Evolutionary conservation across 2,888 invertebrate species (phyloP), one percentile per base, ranked within the genome.

Genomic region (Hypena proboscidalis): DNA sequence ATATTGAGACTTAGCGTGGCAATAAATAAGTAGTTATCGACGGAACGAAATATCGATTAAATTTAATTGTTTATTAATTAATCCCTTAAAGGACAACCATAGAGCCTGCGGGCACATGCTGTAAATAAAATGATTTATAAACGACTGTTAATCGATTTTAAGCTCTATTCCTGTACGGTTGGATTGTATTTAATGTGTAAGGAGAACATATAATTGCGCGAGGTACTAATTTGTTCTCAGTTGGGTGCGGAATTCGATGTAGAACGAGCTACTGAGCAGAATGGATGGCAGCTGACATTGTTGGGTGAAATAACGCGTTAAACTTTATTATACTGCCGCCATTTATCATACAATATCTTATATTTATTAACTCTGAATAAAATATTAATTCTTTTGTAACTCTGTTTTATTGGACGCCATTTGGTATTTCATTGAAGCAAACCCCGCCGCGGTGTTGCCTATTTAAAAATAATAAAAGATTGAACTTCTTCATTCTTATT

Each of bases 11-110:
- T 22, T 17, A 49, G 44, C 58, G 48, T 45, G 56, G 64, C 52
- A 45, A 64, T 36, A 47, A 58, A 69, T 67, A 55, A 65, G 67
- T 67, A 54, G 66, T 54, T 54, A 52, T 23, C 27, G 37, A 32
- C 39, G 23, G 25, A 9, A 49, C 61, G 58, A 70, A 66, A 64
- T 58, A 72, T 73, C 66, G 67, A 72, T 72, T 70, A 61, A 73
- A 80, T 77, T 75, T 70, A 78, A 75, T 76, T 72, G 75, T 74
- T 66, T 65, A 71, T 69, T 70, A 75, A 77, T 74, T 65, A 62
- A 70, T 69, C 62, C 57, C 39, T 54, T 58, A 64, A 53, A 35
- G 41, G 48, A 63, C 55, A 44, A 48, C 40, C 36, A 36, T 37
- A 49, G 38, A 33, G 44, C 49, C 56, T 57, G 15, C 52, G 48